Percentiles rank a stretch among this genome's conserved stretches.
These are phyloP conservation scores for Brachyhypopomus occidentalis DNA, from an alignment of 2,113 vertebrate genomes.

Conservation along the genomic window DNA sequence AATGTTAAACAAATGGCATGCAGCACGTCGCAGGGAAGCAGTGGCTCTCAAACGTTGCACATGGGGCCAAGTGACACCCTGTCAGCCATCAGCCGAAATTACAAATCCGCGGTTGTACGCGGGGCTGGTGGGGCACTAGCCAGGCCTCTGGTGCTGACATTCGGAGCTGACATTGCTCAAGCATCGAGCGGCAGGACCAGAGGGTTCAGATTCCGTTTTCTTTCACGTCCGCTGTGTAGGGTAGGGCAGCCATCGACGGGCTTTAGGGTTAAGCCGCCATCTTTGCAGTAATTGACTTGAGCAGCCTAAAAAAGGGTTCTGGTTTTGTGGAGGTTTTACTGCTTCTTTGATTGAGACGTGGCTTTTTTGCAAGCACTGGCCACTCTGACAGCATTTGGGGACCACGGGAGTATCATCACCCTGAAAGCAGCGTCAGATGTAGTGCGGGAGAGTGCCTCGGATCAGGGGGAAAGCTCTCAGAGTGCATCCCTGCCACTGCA, in stretches of 20 bases:
- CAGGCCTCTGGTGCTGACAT: slow-evolving; percentile 7
- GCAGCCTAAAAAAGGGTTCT: neutral
- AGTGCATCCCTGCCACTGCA: neutral
- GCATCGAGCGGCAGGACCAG: slow-evolving; percentile 44
- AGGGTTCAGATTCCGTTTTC: slow-evolving; percentile 42
- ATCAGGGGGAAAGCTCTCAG: neutral
- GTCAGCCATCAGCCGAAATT: slow-evolving; percentile 55
- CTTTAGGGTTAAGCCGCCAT: neutral
- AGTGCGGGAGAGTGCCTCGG: neutral
- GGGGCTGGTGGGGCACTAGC: slow-evolving; percentile 3
- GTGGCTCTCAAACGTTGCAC: slow-evolving; percentile 33
- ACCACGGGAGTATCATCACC: neutral
- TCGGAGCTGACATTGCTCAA: slow-evolving; percentile 43
- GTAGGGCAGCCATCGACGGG: neutral
- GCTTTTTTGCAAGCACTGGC: neutral
- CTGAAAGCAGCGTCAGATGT: neutral
- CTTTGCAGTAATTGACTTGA: too few species aligned
- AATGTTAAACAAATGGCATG: slow-evolving; percentile 38
- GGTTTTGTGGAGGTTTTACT: neutral
- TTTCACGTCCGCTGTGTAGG: slow-evolving; percentile 18
- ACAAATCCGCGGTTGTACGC: slow-evolving; percentile 35
- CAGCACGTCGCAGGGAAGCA: slow-evolving; percentile 29
- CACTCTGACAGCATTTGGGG: neutral
- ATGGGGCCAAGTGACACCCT: slow-evolving; percentile 45
- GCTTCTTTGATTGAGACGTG: neutral